phyloP scores from a whole-genome alignment of 2,888 invertebrate genomes.

The Chesias legatella region DNA sequence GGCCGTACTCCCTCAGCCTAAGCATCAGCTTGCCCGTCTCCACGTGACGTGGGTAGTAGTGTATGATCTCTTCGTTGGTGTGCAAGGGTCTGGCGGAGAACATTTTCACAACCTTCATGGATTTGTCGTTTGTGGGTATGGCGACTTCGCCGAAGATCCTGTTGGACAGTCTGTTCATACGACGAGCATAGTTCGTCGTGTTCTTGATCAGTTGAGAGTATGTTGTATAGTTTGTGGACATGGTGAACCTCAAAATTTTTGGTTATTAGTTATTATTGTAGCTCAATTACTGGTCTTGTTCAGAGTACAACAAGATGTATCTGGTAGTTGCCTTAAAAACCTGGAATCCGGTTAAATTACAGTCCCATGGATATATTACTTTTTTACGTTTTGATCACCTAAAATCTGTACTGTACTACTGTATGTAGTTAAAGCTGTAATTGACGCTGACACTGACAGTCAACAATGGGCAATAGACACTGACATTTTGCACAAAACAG shows the following conservation, averaged over 20 bases:
- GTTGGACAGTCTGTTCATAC: constrained; percentile 92
- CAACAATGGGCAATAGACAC: too few species aligned
- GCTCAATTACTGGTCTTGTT: not conserved
- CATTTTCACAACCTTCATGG: constrained; percentile 90
- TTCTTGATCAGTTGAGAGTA: constrained; percentile 85
- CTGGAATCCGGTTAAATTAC: too few species aligned
- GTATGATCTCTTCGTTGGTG: constrained; percentile 84
- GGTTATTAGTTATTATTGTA: constrained; percentile 1
- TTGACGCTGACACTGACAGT: too few species aligned
- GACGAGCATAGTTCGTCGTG: constrained; percentile 88
- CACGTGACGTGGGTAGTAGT: constrained; percentile 93
- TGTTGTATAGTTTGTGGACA: constrained; percentile 83
- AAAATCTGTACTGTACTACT: too few species aligned
- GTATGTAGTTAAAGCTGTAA: too few species aligned
- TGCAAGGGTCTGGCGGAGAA: constrained; percentile 88
- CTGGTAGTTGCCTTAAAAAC: too few species aligned
- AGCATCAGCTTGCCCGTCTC: constrained; percentile 88
- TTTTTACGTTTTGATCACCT: too few species aligned
- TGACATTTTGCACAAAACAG: too few species aligned
- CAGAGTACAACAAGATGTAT: too few species aligned
- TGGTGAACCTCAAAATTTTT: constrained; percentile 30
- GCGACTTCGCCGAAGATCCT: constrained; percentile 94
- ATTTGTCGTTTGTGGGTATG: constrained; percentile 85
- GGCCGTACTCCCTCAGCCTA: constrained; percentile 86
- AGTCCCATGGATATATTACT: too few species aligned